Percentiles rank a stretch among this genome's conserved stretches.
These are phyloP conservation scores for Bubo bubo DNA, from an alignment of 2,113 vertebrate species.

Conservation along the genomic window DNA sequence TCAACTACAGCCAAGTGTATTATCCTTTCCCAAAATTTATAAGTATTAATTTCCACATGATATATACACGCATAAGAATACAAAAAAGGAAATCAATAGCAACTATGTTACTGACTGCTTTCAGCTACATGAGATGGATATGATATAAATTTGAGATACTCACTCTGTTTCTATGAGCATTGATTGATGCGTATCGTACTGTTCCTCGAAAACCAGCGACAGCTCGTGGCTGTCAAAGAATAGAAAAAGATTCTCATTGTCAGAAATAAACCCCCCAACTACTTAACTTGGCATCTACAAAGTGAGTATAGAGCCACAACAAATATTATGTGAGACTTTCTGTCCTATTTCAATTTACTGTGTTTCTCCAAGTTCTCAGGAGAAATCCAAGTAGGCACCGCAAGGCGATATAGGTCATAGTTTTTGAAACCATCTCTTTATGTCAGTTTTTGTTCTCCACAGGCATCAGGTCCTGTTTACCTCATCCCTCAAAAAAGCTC, in stretches of 20 bases:
- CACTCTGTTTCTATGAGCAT: constrained; percentile 97
- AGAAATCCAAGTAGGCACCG: not conserved
- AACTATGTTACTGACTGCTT: not conserved
- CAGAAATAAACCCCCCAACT: not conserved
- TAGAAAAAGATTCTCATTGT: not conserved
- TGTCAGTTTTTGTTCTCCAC: not conserved
- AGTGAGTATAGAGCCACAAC: not conserved
- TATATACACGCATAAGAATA: not conserved
- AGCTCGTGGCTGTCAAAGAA: constrained; percentile 86
- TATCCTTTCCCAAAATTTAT: not conserved
- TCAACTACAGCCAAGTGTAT: not conserved
- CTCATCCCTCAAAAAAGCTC: not conserved
- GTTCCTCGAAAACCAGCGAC: constrained; percentile 97
- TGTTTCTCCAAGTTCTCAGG: not conserved
- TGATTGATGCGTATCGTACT: constrained; percentile 95
- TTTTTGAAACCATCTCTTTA: not conserved
- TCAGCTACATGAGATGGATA: not conserved
- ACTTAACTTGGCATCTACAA: not conserved
- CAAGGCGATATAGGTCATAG: not conserved
- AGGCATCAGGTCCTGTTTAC: not conserved
- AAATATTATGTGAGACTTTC: not conserved
- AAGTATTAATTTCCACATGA: not conserved
- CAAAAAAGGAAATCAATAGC: not conserved
- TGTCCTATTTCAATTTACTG: not conserved
- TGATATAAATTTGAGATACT: constrained; percentile 7